Evolutionary conservation across 2,797 vertebrate genomes (phyloP), one percentile per base, ranked within the genome.

Genomic region (Megaceryle alcyon): DNA sequence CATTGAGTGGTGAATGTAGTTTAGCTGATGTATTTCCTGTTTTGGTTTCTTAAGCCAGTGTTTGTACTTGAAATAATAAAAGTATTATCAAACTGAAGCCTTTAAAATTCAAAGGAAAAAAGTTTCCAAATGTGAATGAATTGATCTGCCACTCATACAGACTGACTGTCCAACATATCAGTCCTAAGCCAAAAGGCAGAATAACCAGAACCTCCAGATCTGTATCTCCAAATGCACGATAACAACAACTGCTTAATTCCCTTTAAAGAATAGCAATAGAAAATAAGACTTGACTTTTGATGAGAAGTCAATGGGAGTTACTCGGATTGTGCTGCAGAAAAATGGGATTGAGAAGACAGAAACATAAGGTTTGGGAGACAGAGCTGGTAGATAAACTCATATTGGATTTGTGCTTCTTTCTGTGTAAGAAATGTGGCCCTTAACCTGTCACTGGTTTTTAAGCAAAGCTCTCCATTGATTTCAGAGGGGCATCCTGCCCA

Each of bases 391-490:
- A 80, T 83, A 89, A 91, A 87, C 33, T 90, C 31, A 3, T 86
- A 81, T 33, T 87, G 81, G 81, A 84, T 92, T 88, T 88, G 75
- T 84, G 48, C 48, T 68, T 71, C 44, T 72, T 84, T 82, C 77
- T 92, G 46, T 66, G 90, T 86, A 79, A 92, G 80, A 88, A 79
- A 59, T 70, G 63, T 59, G 8, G 84, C 57, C 54, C 73, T 73
- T 86, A 59, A 22, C 56, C 28, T 12, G 71, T 61, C 33, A 11
- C 31, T 85, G 60, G 16, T 89, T 96, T 96, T 82, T 61, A 89
- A 93, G 81, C 43, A 81, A 90, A 95, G 81, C 49, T 90, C 51
- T 75, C 60, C 17, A 77, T 82, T 85, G 94, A 90, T 93, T 96
- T 80, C 83, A 69, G 78, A 80, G 75, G 75, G 78, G 29, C 77